Percentiles rank a stretch among this genome's conserved stretches.
Evolutionary conservation across 2,888 invertebrate species (phyloP).

Genomic region (Noctua janthe): DNA sequence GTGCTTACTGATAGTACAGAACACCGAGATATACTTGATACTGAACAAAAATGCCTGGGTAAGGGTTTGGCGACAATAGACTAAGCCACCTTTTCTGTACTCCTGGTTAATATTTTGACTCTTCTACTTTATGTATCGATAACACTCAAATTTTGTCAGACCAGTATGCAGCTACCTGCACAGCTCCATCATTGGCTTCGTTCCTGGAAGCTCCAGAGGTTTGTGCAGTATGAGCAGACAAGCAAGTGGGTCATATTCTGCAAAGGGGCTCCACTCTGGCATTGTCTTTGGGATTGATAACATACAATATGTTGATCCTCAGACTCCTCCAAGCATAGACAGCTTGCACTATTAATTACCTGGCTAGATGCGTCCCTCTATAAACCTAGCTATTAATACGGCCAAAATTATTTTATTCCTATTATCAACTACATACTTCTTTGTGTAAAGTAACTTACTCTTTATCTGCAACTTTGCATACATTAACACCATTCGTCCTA

Average conservation of each 20-base stretch:
- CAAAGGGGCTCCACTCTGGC: neutral
- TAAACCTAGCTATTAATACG: neutral
- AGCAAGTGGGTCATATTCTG: neutral
- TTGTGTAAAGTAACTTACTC: neutral
- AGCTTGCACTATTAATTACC: neutral
- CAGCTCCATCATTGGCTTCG: neutral
- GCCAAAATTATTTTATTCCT: neutral
- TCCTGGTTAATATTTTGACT: neutral
- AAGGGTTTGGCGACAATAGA: neutral
- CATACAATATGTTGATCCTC: neutral
- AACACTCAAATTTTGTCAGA: neutral
- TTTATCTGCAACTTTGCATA: conserved; percentile 7
- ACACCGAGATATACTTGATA: neutral
- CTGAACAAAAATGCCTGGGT: neutral
- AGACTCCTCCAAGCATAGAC: neutral
- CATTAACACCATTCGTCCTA: conserved; percentile 18
- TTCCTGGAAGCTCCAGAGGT: neutral
- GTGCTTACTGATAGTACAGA: neutral
- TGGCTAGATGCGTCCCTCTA: neutral
- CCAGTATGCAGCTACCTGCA: neutral
- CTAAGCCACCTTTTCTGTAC: neutral
- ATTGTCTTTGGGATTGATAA: neutral
- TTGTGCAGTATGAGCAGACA: neutral
- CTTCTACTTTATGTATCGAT: neutral
- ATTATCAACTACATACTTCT: neutral